Evolutionary conservation across 2,888 invertebrate genomes (phyloP), one percentile per base, ranked within the genome.

Genomic region (Seira ritae): DNA sequence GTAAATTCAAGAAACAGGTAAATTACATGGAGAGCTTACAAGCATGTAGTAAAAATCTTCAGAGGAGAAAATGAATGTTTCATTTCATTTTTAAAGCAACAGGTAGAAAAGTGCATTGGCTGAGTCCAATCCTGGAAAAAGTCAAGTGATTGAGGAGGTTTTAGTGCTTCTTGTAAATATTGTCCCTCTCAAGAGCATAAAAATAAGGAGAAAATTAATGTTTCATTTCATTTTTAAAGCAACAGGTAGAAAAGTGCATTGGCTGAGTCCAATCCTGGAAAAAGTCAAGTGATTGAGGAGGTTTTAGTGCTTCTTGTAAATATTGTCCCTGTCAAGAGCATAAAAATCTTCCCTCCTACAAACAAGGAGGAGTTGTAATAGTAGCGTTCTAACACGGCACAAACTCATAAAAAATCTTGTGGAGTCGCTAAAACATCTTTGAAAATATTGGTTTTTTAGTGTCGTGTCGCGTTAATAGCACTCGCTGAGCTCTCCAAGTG

Each of bases 321-420:
- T 68, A 17, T 55, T 76, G 50, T 60, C 69, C 24, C 65, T 69
- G 31, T n/a, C n/a, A n/a, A n/a, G n/a, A n/a, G n/a, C n/a, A n/a
- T n/a, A n/a, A n/a, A n/a, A n/a, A 24, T 70, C 60, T 67, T 75
- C 80, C 80, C 80, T 80, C 80, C 80, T 80, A 80, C 80, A 80
- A 80, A 80, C 80, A 80, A 80, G 80, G 19, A 42, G 37, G 0
- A 23, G 24, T 55, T 55, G 17, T 62, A 46, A 22, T 8, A n/a
- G 37, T 15, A 12, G 68, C 68, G 12, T 60, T 23, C 55, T 60
- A 24, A 23, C 31, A 24, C 60, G 50, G 60, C 8, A 20, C n/a
- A n/a, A n/a, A n/a, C n/a, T 42, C 24, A 60, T 80, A 80, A 74
- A 72, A 72, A 73, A n/a, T n/a, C n/a, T 37, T 6, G 8, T 22